Evolutionary conservation across 2,888 invertebrate genomes (phyloP), one percentile per base, ranked within the genome.

Genomic region (Idaea dimidiata): DNA sequence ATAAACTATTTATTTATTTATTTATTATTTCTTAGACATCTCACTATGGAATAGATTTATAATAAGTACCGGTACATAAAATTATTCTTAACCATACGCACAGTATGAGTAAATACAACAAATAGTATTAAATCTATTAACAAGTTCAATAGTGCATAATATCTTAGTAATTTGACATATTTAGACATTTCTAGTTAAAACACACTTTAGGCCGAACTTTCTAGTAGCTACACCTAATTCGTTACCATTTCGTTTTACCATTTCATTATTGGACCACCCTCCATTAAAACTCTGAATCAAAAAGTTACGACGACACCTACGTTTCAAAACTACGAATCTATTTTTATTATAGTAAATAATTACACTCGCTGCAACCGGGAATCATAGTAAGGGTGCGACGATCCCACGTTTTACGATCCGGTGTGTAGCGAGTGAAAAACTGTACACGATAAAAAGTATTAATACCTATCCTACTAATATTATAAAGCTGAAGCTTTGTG

Each of bases 121-220:
- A 43, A 8, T 43, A 43, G 10, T 43, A 43, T 43, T 43, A 43
- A 43, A 43, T 14, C 43, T 43, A 43, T 43, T 43, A 43, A 7
- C 14, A 43, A 43, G 43, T 43, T 43, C 14, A 43, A 67, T 72
- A 74, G 71, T 75, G 62, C 72, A 62, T 61, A 72, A 67, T 64
- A 68, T 74, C 61, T 68, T 43, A 18, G 69, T 78, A 74, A 76
- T 76, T 76, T 79, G 75, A 78, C 75, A 62, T 68, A 59, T 24
- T 56, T 31, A 57, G 62, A 66, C 59, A 67, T 59, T 59, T 62
- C 55, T 59, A 61, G 14, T 43, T 17, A 58, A 16, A 56, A 61
- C 56, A 59, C 54, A 59, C 17, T 59, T 75, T 75, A 75, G 71
- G 71, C 68, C 73, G 67, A 64, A 8, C 59, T 62, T 58, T 72